These are phyloP conservation scores for Cisticola juncidis DNA, from an alignment of 2,113 vertebrate genomes.

Conservation along the genomic window DNA sequence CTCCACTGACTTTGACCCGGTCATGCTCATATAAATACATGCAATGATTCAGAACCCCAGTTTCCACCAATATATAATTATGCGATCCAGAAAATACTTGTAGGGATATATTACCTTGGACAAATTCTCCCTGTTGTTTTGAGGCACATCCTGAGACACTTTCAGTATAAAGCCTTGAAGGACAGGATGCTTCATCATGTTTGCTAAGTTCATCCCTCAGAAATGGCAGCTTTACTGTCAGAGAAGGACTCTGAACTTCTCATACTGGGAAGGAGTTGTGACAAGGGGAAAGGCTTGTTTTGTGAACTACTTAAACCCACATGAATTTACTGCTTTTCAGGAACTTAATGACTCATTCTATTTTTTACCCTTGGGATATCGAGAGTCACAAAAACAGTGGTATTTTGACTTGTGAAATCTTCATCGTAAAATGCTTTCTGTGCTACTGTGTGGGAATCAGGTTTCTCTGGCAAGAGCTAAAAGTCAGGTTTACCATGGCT, in stretches of 20 bases:
- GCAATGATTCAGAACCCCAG: background rate
- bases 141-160: background rate
- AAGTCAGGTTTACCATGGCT: background rate
- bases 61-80: background rate
- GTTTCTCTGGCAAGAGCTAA: constrained; percentile 37
- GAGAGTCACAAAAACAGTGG: constrained; percentile 49
- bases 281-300: background rate
- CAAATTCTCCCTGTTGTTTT: background rate
- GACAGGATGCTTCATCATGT: background rate
- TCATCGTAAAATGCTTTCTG: constrained; percentile 35
- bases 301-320: constrained; percentile 21
- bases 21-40: background rate
- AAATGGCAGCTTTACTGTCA: background rate
- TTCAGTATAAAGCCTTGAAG: background rate
- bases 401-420: constrained; percentile 57
- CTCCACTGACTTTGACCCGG: background rate
- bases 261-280: background rate
- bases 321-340: constrained; percentile 35
- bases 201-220: background rate
- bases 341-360: constrained; percentile 61
- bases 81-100: background rate
- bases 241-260: background rate
- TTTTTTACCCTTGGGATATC: constrained; percentile 58
- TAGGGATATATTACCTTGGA: background rate
- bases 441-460: constrained; percentile 28